A percentile compares a stretch with the other conserved stretches of the same genome.
Evolutionary conservation across 1,140 invertebrate genomes (phyloP).

Genomic region (Zophobas atratus): DNA sequence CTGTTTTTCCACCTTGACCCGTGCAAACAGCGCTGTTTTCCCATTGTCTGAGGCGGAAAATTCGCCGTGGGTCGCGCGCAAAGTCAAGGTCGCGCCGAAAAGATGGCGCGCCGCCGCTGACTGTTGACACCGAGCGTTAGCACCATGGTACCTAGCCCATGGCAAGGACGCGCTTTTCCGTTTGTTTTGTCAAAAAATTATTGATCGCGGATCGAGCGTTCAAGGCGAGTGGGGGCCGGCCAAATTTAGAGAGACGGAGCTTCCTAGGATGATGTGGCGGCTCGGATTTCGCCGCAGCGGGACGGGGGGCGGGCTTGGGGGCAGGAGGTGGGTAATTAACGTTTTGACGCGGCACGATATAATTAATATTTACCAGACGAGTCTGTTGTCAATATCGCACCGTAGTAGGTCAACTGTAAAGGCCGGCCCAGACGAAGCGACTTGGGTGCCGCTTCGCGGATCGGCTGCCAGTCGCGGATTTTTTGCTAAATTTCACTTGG

Average conservation of each 20-base stretch:
- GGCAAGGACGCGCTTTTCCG: background rate
- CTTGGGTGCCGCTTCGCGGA: too few relatives aligned
- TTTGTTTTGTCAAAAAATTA: background rate
- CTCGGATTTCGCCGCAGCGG: too few relatives aligned
- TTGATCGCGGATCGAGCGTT: background rate
- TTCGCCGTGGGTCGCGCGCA: background rate
- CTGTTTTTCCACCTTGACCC: background rate
- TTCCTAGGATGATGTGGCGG: too few relatives aligned
- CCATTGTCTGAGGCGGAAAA: background rate
- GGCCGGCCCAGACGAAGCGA: too few relatives aligned
- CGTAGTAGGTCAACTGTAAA: too few relatives aligned
- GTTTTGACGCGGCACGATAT: too few relatives aligned
- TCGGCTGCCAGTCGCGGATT: too few relatives aligned
- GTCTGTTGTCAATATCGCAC: too few relatives aligned
- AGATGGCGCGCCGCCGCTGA: background rate
- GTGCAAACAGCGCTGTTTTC: background rate
- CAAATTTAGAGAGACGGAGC: background rate
- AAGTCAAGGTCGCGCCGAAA: slow-evolving; percentile 10
- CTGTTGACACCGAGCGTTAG: slow-evolving; percentile 1
- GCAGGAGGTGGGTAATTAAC: too few relatives aligned
- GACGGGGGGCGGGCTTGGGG: too few relatives aligned
- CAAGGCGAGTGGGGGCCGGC: background rate
- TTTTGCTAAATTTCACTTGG: too few relatives aligned
- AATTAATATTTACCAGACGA: too few relatives aligned
- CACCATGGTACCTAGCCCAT: slow-evolving; percentile 27